phyloP scores from a whole-genome alignment of 2,797 vertebrate species.

The Falco columbarius region DNA sequence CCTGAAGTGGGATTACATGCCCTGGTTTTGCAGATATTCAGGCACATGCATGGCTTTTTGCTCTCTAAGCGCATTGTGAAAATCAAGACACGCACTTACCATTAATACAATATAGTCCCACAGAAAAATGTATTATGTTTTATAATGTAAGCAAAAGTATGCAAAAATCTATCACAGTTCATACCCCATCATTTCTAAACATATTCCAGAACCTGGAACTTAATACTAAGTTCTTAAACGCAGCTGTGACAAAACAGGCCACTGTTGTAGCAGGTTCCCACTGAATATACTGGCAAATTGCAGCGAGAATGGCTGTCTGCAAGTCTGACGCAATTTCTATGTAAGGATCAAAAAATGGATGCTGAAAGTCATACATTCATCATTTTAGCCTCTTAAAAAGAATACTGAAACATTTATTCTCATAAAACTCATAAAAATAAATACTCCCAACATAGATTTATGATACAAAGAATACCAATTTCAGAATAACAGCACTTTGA shows the following conservation, averaged over 20 bases:
- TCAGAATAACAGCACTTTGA: not conserved
- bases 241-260: not conserved
- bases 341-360: not conserved
- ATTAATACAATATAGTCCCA: too few relatives aligned
- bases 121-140: not conserved
- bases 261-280: not conserved
- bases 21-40: not conserved
- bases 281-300: not conserved
- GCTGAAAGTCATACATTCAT: not conserved
- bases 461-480: not conserved
- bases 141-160: not conserved
- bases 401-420: not conserved
- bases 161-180: not conserved
- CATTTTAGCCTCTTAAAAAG: not conserved
- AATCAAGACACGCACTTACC: not conserved
- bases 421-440: slow-evolving; percentile 11
- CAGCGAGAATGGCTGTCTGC: not conserved
- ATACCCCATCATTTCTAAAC: not conserved
- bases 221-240: not conserved
- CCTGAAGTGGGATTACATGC: not conserved
- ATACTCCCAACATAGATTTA: not conserved
- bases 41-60: not conserved
- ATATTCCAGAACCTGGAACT: not conserved
- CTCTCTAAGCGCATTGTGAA: not conserved
- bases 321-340: not conserved